Evolutionary conservation across 2,797 vertebrate genomes (phyloP), one percentile per base, ranked within the genome.

Genomic region (Pachyuromys duprasi): DNA sequence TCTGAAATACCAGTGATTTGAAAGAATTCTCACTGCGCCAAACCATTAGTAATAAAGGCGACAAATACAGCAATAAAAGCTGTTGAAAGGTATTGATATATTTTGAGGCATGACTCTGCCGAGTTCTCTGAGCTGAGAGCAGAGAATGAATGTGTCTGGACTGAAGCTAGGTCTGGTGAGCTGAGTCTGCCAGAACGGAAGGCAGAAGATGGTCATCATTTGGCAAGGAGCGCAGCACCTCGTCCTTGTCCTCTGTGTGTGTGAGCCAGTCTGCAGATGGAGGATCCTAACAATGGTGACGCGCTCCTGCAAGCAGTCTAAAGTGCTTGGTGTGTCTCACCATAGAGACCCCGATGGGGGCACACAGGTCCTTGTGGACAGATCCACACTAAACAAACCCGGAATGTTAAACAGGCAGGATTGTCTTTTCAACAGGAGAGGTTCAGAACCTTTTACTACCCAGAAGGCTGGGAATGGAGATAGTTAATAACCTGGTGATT

Each of bases 1-100:
- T 93, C 5, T 95, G 72, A 88, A 95, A 92, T 82, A 70, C 22
- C 90, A 95, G 13, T 90, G 53, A 28, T 82, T 81, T 93, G 62
- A 49, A 76, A 63, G 95, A 79, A 82, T 60, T 84, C 60, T 69
- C 82, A 90, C 6, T 60, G 14, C 20, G 76, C 18, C 75, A 96
- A 95, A 78, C 69, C 84, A n/a, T 91, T 79, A 67, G 42, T 83
- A 87, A 91, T 7, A 65, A 83, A 28, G 12, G 26, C 5, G 80
- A 67, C 33, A 75, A 82, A 89, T 22, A 63, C 1, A 84, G 53
- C 49, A 84, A 57, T 75, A 42, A 63, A 87, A 86, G 45, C 9
- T n/a, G 57, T 22, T 55, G 80, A 65, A 75, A 70, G 89, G 28
- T 42, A 28, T 0, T 55, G 84, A 82, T 14, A 31, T 24, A 20